Percentiles rank a stretch among this genome's conserved stretches.
phyloP scores from a whole-genome alignment of 2,797 vertebrate species.

The Liasis olivaceus region DNA sequence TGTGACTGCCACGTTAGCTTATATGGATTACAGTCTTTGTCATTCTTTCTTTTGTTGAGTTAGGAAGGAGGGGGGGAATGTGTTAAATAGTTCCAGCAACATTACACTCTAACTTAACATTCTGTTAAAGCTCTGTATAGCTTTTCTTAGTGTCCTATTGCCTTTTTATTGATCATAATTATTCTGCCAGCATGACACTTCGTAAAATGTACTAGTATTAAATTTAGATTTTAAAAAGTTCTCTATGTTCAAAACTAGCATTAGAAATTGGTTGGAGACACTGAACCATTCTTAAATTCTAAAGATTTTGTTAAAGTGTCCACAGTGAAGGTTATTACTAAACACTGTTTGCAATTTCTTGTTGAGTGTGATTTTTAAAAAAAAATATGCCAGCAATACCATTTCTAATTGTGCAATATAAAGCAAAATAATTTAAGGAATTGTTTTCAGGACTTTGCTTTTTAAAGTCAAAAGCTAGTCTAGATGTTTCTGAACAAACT shows the following conservation, averaged over 20 bases:
- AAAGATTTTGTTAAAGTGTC: neutral
- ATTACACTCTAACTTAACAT: neutral
- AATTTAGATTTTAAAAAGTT: neutral
- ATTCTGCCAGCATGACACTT: neutral
- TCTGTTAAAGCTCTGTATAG: neutral
- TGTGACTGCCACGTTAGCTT: slow-evolving; percentile 41
- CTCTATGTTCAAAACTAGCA: neutral
- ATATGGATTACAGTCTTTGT: slow-evolving; percentile 52
- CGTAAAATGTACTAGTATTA: neutral
- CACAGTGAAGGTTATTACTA: neutral
- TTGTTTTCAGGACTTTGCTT: neutral
- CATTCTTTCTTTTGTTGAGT: slow-evolving; percentile 68
- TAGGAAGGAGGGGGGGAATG: slow-evolving; percentile 14
- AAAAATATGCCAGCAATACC: neutral
- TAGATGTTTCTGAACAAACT: neutral
- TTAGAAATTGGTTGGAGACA: neutral
- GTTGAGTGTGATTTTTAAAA: neutral
- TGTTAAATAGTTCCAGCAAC: slow-evolving; percentile 2
- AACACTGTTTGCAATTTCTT: neutral
- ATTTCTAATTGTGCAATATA: neutral
- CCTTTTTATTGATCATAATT: slow-evolving; percentile 1
- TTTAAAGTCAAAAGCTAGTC: neutral
- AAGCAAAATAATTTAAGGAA: neutral
- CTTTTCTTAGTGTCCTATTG: neutral
- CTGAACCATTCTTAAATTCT: neutral